Percentiles rank a stretch among this genome's conserved stretches.
Conservation (phyloP, 1,140 invertebrate species). For the Drosophila kepulauana region DNA sequence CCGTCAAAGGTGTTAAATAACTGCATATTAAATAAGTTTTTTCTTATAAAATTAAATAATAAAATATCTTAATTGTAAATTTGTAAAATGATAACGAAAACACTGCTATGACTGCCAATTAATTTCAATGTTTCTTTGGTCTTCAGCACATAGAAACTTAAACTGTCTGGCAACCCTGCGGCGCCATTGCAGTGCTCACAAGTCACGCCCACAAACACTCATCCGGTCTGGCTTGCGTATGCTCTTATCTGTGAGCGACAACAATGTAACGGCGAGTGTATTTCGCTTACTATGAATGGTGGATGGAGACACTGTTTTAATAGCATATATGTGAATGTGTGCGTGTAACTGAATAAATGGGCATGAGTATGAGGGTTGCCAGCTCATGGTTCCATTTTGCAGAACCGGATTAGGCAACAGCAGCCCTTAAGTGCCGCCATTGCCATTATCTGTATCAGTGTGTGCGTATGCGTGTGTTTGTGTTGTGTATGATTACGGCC, state of each 20-base stretch:
- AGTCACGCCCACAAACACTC: slow-evolving; percentile 50
- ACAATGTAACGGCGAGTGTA: slow-evolving; percentile 54
- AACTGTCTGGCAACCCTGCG: slow-evolving; percentile 18
- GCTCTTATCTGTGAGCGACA: slow-evolving; percentile 54
- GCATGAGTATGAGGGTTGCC: slow-evolving; percentile 19
- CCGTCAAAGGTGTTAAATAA: too few relatives aligned
- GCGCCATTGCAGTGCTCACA: slow-evolving; percentile 20
- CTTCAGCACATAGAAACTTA: background rate
- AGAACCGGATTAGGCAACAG: slow-evolving; percentile 64
- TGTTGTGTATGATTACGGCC: slow-evolving; percentile 49
- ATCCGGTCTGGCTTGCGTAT: background rate
- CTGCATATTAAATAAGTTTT: too few relatives aligned
- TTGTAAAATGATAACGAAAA: too few relatives aligned
- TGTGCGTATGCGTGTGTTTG: slow-evolving; percentile 17
- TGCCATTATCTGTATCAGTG: slow-evolving; percentile 52
- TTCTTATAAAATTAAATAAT: too few relatives aligned
- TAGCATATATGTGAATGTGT: background rate
- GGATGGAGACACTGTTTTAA: slow-evolving; percentile 23
- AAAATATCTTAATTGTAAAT: too few relatives aligned
- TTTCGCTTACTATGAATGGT: slow-evolving; percentile 21
- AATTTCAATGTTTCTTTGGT: background rate
- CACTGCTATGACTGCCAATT: too few relatives aligned
- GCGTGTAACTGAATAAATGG: background rate
- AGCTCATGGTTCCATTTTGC: slow-evolving; percentile 66
- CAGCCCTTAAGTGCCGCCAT: slow-evolving; percentile 75